These are phyloP conservation scores for Gallinago nigripennis DNA, from an alignment of 2,797 vertebrate genomes.

Conservation along the genomic window DNA sequence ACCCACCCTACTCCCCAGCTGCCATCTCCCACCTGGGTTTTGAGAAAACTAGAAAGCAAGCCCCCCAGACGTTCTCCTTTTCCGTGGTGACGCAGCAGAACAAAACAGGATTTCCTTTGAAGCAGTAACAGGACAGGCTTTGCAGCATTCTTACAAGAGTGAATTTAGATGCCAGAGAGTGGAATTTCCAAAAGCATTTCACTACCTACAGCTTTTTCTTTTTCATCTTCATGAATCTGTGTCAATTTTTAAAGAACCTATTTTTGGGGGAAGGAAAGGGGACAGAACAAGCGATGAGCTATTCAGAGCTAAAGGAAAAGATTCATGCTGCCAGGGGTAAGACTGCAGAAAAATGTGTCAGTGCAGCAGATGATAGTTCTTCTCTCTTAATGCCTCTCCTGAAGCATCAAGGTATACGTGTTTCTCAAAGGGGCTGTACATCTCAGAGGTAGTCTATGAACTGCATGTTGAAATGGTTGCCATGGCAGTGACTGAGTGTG, in stretches of 20 bases:
- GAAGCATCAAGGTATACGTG: conserved; percentile 55
- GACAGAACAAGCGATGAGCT: conserved; percentile 46
- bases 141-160: background rate
- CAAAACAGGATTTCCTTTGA: conserved; percentile 5
- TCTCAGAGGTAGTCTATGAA: conserved; percentile 16
- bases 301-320: conserved; percentile 42
- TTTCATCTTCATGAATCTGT: conserved; percentile 47
- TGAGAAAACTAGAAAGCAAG: background rate
- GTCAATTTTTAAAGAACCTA: conserved; percentile 51
- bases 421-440: conserved; percentile 35
- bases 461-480: conserved; percentile 31
- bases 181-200: conserved; percentile 40
- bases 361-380: conserved; percentile 38
- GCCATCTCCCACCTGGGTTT: background rate
- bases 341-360: conserved; percentile 55
- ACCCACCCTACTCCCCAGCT: background rate
- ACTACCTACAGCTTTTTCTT: conserved; percentile 37
- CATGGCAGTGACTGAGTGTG: conserved; percentile 27
- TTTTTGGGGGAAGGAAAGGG: conserved; percentile 10
- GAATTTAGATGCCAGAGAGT: conserved; percentile 19
- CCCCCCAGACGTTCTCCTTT: background rate
- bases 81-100: background rate
- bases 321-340: conserved; percentile 48
- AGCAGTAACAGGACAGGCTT: conserved; percentile 1
- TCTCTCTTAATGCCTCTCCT: conserved; percentile 24